Base-by-base conservation (phyloP, 2,113 vertebrate species). In the Xiphophorus couchianus region DNA sequence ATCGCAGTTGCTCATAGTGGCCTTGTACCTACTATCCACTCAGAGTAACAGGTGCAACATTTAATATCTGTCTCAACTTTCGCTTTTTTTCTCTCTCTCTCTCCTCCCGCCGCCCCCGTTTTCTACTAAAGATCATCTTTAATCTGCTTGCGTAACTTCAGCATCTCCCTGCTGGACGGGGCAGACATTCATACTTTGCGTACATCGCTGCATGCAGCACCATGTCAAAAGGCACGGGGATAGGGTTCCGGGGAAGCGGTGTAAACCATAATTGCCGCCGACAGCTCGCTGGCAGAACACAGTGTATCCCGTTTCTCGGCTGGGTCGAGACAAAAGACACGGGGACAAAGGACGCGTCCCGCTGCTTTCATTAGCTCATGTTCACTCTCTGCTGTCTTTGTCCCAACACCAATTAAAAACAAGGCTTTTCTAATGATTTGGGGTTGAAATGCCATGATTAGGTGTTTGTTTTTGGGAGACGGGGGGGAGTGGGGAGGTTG, bases 261-360 rank as follows among this genome's bases (percentile, higher is more conserved):
- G 93, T 90, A 89, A 92, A 88, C 80, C 71, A 12, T 89, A 91
- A 93, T 90, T 86, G 89, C 70, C 51, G 70, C 66, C 76, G 93
- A 89, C 90, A 89, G 91, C 77, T 90, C 67, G 68, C 71, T 93
- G 93, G 89, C 90, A 92, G 88, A 78, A 94, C 91, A 92, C 84
- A 77, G 83, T 86, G 91, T 89, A 84, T 92, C 90, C 78, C 64
- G 81, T 91, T 89, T 90, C 89, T 84, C 71, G 28, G 68, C 85
- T 13, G 73, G 89, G 85, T 76, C 67, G 25, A 67, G 73, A 89
- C 90, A 86, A 90, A 90, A 87, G 77, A 81, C 70, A 61, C 25
- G 0, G 82, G 82, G 85, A 91, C 86, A 86, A 91, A 89, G 83
- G 89, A 81, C 14, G 84, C 27, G 78, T 82, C 84, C 84, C 62